Evolutionary conservation across 2,797 vertebrate species (phyloP).

Genomic region (Merluccius polli): DNA sequence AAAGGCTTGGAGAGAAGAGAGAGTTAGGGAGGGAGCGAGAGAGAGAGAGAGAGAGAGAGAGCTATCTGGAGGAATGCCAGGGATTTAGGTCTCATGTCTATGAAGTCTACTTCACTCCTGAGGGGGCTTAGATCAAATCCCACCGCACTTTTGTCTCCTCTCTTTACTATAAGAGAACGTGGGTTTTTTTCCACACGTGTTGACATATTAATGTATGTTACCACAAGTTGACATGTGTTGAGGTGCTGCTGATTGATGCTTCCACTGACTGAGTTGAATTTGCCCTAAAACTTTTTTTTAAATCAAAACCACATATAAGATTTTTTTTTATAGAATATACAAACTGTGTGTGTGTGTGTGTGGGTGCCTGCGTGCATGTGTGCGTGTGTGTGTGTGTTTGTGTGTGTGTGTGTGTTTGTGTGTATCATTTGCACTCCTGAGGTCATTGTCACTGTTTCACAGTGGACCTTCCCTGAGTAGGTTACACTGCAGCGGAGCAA

Average conservation of each 20-base stretch:
- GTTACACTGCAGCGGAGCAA: background rate
- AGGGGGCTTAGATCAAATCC: slow-evolving; percentile 1
- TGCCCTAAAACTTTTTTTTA: background rate
- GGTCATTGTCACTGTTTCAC: background rate
- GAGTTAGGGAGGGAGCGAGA: background rate
- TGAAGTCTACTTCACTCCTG: background rate
- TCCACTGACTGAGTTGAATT: background rate
- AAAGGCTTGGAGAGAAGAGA: background rate
- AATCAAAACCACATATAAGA: background rate
- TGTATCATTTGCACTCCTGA: background rate
- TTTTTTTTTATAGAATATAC: no score
- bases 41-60: background rate
- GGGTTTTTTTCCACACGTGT: background rate
- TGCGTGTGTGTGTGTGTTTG: background rate
- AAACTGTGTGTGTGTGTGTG: background rate
- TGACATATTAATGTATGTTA: background rate
- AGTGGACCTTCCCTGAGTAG: background rate
- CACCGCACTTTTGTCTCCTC: background rate
- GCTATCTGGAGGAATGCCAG: background rate
- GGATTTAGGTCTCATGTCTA: background rate
- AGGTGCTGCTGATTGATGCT: background rate
- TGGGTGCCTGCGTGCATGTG: background rate
- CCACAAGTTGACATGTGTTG: background rate
- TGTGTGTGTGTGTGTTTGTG: slow-evolving; percentile 13
- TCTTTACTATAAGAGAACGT: background rate